These are phyloP conservation scores for Triplophysa rosa DNA, from an alignment of 2,113 vertebrate species.

Conservation along the genomic window DNA sequence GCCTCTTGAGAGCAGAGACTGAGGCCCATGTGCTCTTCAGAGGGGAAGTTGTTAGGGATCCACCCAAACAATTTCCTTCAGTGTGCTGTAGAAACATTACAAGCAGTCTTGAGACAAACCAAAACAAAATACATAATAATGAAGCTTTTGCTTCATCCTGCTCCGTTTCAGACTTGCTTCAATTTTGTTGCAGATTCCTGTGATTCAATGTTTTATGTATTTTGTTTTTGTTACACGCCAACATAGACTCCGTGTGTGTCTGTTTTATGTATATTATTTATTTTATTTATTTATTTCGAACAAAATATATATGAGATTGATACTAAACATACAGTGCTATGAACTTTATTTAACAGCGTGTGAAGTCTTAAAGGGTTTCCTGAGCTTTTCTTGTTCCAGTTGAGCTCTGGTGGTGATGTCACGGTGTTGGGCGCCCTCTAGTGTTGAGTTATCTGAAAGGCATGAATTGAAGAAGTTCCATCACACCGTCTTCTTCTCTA, in stretches of 20 bases:
- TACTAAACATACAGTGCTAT: background rate
- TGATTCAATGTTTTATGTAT: no score
- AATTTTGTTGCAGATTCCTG: no score
- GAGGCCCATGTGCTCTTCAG: background rate
- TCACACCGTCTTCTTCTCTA: no score
- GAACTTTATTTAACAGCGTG: background rate
- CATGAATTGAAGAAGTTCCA: background rate
- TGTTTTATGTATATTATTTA: no score
- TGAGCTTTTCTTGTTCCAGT: background rate
- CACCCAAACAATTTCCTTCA: slow-evolving; percentile 9
- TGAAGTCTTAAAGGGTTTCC: background rate
- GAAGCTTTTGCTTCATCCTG: no score
- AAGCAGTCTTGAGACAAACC: background rate
- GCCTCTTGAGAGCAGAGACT: background rate
- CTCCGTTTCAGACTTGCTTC: no score
- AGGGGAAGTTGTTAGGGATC: slow-evolving; percentile 10
- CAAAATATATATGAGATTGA: background rate
- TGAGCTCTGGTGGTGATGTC: background rate
- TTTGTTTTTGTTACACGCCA: no score
- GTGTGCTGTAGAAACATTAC: background rate
- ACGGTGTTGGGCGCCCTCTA: slow-evolving; percentile 24
- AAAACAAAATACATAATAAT: background rate
- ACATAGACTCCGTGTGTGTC: no score
- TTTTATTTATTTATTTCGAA: no score
- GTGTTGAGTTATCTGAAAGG: background rate